phyloP scores from a whole-genome alignment of 1,140 invertebrate species.

The Drosophila pachea region DNA sequence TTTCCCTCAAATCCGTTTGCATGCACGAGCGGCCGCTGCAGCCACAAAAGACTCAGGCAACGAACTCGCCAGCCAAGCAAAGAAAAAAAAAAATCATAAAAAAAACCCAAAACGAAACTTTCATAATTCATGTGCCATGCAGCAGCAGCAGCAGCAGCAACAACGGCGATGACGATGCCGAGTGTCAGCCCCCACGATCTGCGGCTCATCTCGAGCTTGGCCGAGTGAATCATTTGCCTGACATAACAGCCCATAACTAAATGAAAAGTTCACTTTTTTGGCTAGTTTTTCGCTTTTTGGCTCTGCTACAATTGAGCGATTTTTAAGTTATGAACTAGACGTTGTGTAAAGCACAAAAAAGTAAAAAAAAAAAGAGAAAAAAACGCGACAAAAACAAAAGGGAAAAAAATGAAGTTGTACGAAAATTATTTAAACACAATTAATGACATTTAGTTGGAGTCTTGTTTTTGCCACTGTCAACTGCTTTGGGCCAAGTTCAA shows the following conservation, averaged over 20 bases:
- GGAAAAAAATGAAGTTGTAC: slow-evolving; percentile 3
- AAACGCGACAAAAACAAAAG: no score
- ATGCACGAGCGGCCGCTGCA: slow-evolving; percentile 34
- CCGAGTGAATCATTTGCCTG: slow-evolving; percentile 26
- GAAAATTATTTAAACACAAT: slow-evolving; percentile 69
- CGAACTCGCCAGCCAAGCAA: slow-evolving; percentile 53
- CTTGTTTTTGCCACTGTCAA: slow-evolving; percentile 54
- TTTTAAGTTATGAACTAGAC: slow-evolving; percentile 54
- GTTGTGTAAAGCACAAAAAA: slow-evolving; percentile 24
- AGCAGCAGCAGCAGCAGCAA: no score
- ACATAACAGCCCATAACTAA: slow-evolving; percentile 35
- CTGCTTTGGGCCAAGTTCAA: slow-evolving; percentile 60
- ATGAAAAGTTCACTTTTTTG: slow-evolving; percentile 21
- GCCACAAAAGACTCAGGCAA: slow-evolving; percentile 62
- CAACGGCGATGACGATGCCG: no score
- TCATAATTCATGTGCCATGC: slow-evolving; percentile 38
- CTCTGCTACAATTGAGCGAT: slow-evolving; percentile 69
- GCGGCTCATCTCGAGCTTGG: slow-evolving; percentile 7
- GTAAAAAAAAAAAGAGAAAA: no score
- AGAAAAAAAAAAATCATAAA: slow-evolving; percentile 11
- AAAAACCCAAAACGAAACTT: slow-evolving; percentile 39
- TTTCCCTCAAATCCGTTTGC: slow-evolving; percentile 28
- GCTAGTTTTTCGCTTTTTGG: not conserved
- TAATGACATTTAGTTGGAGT: slow-evolving; percentile 62
- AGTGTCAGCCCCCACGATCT: slow-evolving; percentile 25